Evolutionary conservation across 2,888 invertebrate genomes (phyloP).

Genomic region (Gastracanthus pulcherrimus): DNA sequence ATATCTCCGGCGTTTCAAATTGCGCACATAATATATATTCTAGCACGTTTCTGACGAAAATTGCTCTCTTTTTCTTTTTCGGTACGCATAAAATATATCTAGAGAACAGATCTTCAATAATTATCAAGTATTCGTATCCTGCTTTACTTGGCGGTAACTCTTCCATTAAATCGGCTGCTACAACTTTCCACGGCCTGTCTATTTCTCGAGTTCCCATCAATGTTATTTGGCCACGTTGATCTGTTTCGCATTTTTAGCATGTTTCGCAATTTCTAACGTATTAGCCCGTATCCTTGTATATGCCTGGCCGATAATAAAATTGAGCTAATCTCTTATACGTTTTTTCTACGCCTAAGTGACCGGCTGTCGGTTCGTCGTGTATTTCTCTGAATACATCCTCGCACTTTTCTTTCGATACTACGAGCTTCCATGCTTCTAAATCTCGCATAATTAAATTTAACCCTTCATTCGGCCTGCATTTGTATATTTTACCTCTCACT

Average conservation of each 20-base stretch:
- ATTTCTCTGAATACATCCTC: constrained; percentile 6
- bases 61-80: no score
- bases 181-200: no score
- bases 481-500: background rate
- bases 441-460: background rate
- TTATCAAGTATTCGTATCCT: no score
- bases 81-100: no score
- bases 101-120: no score
- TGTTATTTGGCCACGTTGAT: no score
- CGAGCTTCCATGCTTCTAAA: constrained; percentile 48
- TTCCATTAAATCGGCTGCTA: no score
- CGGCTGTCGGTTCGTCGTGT: constrained; percentile 59
- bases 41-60: no score
- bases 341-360: constrained; percentile 57
- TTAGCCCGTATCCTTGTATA: constrained; percentile 54
- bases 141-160: no score
- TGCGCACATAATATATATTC: no score
- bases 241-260: background rate
- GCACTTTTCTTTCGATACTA: constrained; percentile 28
- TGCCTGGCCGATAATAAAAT: constrained; percentile 60
- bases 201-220: no score
- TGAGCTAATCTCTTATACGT: constrained; percentile 43
- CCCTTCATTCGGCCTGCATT: background rate
- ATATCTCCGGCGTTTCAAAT: no score
- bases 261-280: constrained; percentile 62